phyloP scores from a whole-genome alignment of 1,140 invertebrate genomes.

The Hycleus cichorii region DNA sequence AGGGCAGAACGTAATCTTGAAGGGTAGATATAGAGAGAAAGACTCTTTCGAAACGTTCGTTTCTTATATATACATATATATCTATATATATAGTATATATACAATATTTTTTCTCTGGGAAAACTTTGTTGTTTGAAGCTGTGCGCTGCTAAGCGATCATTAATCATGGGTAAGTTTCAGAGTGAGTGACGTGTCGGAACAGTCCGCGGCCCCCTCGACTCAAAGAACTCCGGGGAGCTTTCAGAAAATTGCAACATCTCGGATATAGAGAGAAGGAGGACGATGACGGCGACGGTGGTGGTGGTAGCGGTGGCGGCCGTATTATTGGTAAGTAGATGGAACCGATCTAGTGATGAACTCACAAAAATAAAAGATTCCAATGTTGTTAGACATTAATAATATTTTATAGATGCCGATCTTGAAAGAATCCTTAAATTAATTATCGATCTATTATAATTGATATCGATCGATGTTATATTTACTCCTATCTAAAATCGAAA shows the following conservation, averaged over 20 bases:
- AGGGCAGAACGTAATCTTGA: slow-evolving; percentile 37
- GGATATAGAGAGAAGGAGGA: slow-evolving; percentile 17
- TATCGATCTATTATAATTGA: no score
- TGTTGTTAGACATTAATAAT: not conserved
- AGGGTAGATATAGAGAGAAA: slow-evolving; percentile 41
- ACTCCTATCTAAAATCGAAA: no score
- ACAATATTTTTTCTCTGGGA: slow-evolving; percentile 51
- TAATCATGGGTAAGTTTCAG: slow-evolving; percentile 57
- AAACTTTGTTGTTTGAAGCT: slow-evolving; percentile 60
- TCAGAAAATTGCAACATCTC: slow-evolving; percentile 41
- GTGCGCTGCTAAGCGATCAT: slow-evolving; percentile 48
- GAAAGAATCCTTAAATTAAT: no score
- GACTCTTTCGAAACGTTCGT: slow-evolving; percentile 42
- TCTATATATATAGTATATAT: slow-evolving; percentile 17
- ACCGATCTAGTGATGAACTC: slow-evolving; percentile 32
- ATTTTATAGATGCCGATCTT: no score
- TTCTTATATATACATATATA: slow-evolving; percentile 40
- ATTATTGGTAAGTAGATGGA: not conserved
- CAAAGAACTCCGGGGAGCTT: slow-evolving; percentile 38
- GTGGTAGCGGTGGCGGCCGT: not conserved
- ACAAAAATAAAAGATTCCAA: slow-evolving; percentile 31
- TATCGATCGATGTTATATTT: no score
- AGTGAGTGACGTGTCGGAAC: slow-evolving; percentile 50
- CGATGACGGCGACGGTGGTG: slow-evolving; percentile 6
- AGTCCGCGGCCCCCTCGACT: slow-evolving; percentile 27